Evolutionary conservation across 1,140 invertebrate species (phyloP).

Genomic region (Halyomorpha halys): DNA sequence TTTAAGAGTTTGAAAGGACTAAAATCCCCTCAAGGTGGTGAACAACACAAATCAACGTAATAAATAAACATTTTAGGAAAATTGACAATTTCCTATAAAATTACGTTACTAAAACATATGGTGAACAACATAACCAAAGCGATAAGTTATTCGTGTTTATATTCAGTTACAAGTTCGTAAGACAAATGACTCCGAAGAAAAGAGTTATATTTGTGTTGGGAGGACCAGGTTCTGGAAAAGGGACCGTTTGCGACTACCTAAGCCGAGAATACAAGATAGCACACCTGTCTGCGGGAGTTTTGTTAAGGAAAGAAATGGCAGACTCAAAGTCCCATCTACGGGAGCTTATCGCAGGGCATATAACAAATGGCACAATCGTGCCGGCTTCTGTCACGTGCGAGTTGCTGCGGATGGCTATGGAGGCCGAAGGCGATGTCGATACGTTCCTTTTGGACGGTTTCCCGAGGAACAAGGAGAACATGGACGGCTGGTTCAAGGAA

Average conservation of each 20-base stretch:
- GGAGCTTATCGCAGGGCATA: background rate
- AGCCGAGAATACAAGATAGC: background rate
- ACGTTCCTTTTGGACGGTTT: background rate
- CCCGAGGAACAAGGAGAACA: background rate
- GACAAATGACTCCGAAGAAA: background rate
- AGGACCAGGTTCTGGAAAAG: background rate
- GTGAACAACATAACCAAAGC: too few relatives aligned
- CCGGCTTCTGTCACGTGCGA: background rate
- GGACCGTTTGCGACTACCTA: background rate
- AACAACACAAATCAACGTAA: too few relatives aligned
- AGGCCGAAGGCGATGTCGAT: background rate
- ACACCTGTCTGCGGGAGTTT: background rate
- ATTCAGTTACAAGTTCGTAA: too few relatives aligned
- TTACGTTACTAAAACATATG: too few relatives aligned
- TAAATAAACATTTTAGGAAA: too few relatives aligned
- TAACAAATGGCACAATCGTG: background rate
- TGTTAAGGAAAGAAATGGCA: background rate
- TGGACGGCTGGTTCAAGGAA: background rate
- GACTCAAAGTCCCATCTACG: background rate
- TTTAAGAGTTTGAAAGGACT: too few relatives aligned
- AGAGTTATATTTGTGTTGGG: background rate
- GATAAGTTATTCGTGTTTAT: too few relatives aligned
- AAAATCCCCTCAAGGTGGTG: too few relatives aligned
- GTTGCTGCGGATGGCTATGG: background rate
- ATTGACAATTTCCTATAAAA: too few relatives aligned